Evolutionary conservation across 2,888 invertebrate genomes (phyloP).

Genomic region (Drosophila subquinaria): DNA sequence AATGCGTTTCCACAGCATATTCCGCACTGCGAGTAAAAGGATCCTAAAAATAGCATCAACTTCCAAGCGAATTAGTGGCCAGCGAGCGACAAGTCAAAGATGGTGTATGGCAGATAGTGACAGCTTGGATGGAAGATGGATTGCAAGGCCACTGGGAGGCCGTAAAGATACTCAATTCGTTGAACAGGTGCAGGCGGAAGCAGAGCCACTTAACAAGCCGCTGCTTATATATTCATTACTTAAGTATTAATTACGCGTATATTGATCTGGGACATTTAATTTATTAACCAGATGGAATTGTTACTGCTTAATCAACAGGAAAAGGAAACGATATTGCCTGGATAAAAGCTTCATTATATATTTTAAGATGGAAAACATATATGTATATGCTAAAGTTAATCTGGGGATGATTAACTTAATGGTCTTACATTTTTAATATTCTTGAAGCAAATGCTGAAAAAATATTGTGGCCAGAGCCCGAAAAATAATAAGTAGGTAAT

Average conservation of each 20-base stretch:
- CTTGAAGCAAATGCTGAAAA: no score
- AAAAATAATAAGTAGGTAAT: no score
- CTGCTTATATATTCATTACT: constrained; percentile 12
- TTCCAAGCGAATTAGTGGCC: constrained; percentile 13
- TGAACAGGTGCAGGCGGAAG: neutral
- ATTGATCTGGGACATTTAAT: constrained; percentile 7
- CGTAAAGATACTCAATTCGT: neutral
- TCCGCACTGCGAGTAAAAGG: neutral
- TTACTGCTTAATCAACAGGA: constrained; percentile 5
- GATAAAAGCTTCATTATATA: neutral
- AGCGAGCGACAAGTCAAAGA: constrained; percentile 8
- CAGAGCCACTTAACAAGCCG: neutral
- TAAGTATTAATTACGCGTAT: constrained; percentile 10
- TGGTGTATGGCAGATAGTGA: constrained; percentile 9
- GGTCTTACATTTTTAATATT: no score
- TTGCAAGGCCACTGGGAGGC: neutral
- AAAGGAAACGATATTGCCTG: neutral
- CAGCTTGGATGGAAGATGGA: constrained; percentile 10
- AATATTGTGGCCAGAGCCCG: no score
- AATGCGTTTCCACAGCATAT: neutral
- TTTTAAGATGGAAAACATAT: neutral
- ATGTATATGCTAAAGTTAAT: no score
- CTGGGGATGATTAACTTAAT: no score
- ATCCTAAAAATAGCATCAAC: constrained; percentile 13
- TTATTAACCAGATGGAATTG: constrained; percentile 6